Evolutionary conservation across 2,113 vertebrate genomes (phyloP), one percentile per base, ranked within the genome.

Genomic region (Gavialis gangeticus): DNA sequence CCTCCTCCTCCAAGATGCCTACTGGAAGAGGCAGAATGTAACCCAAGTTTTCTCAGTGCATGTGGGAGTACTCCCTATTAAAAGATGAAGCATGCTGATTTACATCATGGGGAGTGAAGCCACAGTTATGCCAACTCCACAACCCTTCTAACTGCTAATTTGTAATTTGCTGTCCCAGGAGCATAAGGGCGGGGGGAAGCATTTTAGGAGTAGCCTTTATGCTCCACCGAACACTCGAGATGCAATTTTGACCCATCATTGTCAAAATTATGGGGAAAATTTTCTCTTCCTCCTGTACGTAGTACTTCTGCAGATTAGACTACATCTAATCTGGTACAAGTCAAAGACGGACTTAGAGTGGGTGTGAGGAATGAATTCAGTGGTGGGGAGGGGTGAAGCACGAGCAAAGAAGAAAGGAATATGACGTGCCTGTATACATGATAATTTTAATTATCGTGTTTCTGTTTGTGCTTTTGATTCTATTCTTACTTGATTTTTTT

Each of bases 371-470:
- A 22, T 73, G 22, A 24, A 73, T 46, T 46, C 19, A 46, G 46
- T 46, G 46, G 46, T 46, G 46, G 46, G 46, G 8, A 46, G 46
- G 46, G 46, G 46, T 46, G 46, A 46, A 46, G 46, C 46, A 46
- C 9, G 46, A 46, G 46, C 46, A 46, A 46, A 9, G 46, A 21
- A 85, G 59, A 71, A 25, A 67, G 21, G 80, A 28, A 57, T 10
- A 10, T 69, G 0, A 0, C 25, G 30, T 19, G 22, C 80, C 80
- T 62, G 14, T 18, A 46, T 6, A 3, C 24, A 11, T 13, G 30
- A 30, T 28, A 9, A 16, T 12, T 0, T 0, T 4, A 55, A 62
- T 59, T 12, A 1, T 46, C 21, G 5, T 46, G 46, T n/a, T n/a
- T 75, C 15, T 78, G 54, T 84, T 54, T 28, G 12, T 57, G 71